A percentile compares a stretch with the other conserved stretches of the same genome.
Conservation (phyloP, 2,797 vertebrate genomes). For the Pseudotriccus pelzelni region DNA sequence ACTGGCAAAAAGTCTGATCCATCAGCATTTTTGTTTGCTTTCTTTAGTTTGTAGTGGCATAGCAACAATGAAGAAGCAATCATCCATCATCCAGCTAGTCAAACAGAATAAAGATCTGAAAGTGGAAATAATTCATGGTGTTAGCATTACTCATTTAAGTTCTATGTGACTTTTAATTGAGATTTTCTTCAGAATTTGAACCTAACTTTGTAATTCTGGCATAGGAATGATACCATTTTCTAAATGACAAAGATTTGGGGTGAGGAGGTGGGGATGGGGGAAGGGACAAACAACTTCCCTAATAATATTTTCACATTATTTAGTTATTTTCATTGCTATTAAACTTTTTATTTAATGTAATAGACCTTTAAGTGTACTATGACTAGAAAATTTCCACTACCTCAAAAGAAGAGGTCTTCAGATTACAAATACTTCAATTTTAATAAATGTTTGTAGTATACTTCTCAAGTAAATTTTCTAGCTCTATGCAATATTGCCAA, state of each 20-base stretch:
- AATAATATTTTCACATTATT: neutral
- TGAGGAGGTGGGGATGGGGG: neutral
- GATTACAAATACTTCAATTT: neutral
- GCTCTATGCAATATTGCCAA: neutral
- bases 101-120: conserved; percentile 25
- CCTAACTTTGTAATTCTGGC: neutral
- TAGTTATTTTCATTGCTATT: neutral
- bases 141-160: conserved; percentile 1
- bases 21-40: conserved; percentile 57
- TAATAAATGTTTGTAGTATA: neutral
- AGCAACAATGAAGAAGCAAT: conserved; percentile 49
- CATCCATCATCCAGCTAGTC: conserved; percentile 34
- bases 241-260: neutral
- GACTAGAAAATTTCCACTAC: neutral
- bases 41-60: conserved; percentile 31
- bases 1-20: conserved; percentile 51
- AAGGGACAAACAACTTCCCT: neutral
- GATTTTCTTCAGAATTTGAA: neutral
- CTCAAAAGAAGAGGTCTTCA: neutral
- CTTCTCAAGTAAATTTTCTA: neutral
- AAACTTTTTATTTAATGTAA: neutral
- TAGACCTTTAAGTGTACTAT: neutral
- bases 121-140: conserved; percentile 17
- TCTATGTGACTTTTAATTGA: neutral
- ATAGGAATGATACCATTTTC: neutral